Evolutionary conservation across 2,113 vertebrate species (phyloP).

Genomic region (Pseudorhombus dupliciocellatus): DNA sequence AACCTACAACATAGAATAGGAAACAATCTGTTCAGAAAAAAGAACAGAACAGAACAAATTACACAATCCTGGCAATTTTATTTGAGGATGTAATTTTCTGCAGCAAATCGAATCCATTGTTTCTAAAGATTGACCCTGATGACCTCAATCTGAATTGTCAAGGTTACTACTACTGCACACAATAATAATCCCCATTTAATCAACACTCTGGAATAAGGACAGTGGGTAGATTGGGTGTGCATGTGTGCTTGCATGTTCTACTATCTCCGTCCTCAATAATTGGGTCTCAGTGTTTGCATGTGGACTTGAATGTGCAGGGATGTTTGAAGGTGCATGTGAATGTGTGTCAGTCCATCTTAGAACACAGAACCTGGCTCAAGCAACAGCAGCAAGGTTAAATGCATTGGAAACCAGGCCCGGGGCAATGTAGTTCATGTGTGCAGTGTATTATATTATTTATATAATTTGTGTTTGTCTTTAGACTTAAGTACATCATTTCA

Average conservation of each 20-base stretch:
- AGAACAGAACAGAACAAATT: no score
- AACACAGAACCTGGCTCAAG: neutral
- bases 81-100: conserved; percentile 6
- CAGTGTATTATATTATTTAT: neutral
- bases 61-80: neutral
- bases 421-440: neutral
- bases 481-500: neutral
- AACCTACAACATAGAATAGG: neutral
- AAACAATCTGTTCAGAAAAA: neutral
- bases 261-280: conserved; percentile 23
- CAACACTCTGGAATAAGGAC: conserved; percentile 26
- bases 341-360: neutral
- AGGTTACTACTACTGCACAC: conserved; percentile 43
- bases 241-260: neutral
- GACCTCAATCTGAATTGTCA: conserved; percentile 48
- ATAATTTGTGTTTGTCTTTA: neutral
- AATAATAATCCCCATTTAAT: conserved; percentile 59
- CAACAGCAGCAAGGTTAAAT: neutral
- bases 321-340: neutral
- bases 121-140: conserved; percentile 31
- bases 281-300: conserved; percentile 3
- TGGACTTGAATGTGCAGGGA: neutral
- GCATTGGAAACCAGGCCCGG: neutral
- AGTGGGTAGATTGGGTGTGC: conserved; percentile 4
- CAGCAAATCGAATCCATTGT: conserved; percentile 28